Conservation (phyloP, 2,888 invertebrate species). For the Clepsis dumicolana region DNA sequence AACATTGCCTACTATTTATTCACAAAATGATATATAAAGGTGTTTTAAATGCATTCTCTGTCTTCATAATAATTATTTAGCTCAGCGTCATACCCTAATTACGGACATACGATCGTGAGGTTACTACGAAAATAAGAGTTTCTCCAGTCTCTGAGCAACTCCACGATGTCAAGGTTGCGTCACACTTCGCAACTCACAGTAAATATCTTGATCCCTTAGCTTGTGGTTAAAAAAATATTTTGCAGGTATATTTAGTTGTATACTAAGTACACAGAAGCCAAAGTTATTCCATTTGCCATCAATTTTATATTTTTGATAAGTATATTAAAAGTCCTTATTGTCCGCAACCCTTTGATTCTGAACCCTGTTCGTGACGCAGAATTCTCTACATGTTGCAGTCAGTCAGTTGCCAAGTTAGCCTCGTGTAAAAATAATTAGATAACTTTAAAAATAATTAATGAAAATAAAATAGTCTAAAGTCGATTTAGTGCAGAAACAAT, state of each 20-base stretch:
- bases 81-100: constrained; percentile 32
- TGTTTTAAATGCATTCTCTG: not conserved
- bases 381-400: too few species aligned
- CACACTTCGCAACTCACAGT: constrained; percentile 36
- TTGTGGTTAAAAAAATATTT: not conserved
- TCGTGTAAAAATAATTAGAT: not conserved
- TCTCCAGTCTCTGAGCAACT: constrained; percentile 40
- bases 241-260: not conserved
- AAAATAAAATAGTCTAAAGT: not conserved
- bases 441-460: not conserved
- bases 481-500: not conserved
- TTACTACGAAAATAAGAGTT: constrained; percentile 39
- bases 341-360: not conserved
- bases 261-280: not conserved
- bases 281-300: not conserved
- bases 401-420: not conserved
- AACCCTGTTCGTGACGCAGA: not conserved
- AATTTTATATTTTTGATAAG: not conserved
- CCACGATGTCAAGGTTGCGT: constrained; percentile 42
- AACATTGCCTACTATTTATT: too few species aligned
- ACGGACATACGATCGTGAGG: constrained; percentile 28
- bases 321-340: not conserved
- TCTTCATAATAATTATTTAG: constrained; percentile 15
- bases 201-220: constrained; percentile 14
- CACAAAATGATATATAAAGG: not conserved